Percentiles rank a stretch among this genome's conserved stretches.
Conservation (phyloP, 1,140 invertebrate species). For the Bemisia tabaci region DNA sequence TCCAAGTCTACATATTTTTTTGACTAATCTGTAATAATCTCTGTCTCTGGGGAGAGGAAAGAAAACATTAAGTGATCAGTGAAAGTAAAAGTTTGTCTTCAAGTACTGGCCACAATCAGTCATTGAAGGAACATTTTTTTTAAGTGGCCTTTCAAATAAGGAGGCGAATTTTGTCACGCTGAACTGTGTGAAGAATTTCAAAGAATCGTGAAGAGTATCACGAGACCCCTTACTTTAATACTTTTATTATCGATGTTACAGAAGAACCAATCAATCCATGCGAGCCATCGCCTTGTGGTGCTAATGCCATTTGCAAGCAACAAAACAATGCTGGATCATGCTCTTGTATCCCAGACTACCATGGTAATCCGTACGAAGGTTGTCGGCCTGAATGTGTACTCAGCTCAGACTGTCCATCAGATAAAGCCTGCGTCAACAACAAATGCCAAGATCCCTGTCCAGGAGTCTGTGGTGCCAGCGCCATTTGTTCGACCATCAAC, state of each 20-base stretch:
- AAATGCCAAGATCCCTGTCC: slow-evolving; percentile 40
- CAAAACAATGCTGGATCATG: slow-evolving; percentile 42
- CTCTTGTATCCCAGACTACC: slow-evolving; percentile 43
- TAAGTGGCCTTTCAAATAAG: no score
- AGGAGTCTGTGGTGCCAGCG: slow-evolving; percentile 37
- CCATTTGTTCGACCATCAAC: slow-evolving; percentile 40
- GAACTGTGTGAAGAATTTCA: no score
- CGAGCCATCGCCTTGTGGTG: slow-evolving; percentile 47
- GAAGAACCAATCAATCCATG: slow-evolving; percentile 34
- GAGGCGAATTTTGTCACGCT: no score
- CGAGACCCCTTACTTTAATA: no score
- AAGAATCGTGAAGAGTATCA: no score
- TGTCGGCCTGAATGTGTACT: slow-evolving; percentile 43
- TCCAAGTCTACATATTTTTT: neutral
- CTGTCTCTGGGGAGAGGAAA: no score
- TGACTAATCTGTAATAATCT: neutral
- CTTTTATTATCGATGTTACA: no score
- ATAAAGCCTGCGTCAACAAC: slow-evolving; percentile 32
- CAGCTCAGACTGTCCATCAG: slow-evolving; percentile 39
- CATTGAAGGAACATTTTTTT: no score
- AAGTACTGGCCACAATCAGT: no score
- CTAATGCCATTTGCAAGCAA: slow-evolving; percentile 40
- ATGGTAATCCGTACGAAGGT: slow-evolving; percentile 37
- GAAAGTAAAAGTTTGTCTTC: no score
- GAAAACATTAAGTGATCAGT: no score